Conservation (phyloP, 2,113 vertebrate species). For the Elephas maximus region DNA sequence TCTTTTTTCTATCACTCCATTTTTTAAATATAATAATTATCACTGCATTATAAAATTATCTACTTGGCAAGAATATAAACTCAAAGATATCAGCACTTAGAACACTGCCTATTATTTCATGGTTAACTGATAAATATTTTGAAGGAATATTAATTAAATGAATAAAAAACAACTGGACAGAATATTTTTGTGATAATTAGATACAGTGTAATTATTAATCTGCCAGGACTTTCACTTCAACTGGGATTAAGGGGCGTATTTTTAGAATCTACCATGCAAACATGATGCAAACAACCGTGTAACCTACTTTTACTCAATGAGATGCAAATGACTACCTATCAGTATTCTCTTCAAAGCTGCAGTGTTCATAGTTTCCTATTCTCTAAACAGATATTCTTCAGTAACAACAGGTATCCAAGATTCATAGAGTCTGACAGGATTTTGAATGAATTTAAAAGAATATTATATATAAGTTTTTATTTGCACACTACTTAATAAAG, state of each 20-base stretch:
- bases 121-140: neutral
- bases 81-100: neutral
- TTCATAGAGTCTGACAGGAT: neutral
- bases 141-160: neutral
- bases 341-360: neutral
- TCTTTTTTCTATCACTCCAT: neutral
- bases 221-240: neutral
- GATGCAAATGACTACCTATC: neutral
- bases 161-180: constrained; percentile 7
- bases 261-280: constrained; percentile 49
- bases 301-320: neutral
- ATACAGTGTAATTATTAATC: constrained; percentile 3
- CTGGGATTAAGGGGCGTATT: neutral
- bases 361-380: constrained; percentile 4
- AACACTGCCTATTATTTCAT: neutral
- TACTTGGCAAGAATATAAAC: constrained; percentile 33
- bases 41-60: neutral
- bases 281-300: neutral
- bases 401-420: neutral
- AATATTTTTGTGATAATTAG: neutral
- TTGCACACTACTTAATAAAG: neutral
- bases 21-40: neutral
- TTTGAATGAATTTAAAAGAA: constrained; percentile 23
- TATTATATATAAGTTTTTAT: neutral
- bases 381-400: neutral